Base-by-base conservation (phyloP, 2,888 invertebrate species). In the Toxonevra muliebris region DNA sequence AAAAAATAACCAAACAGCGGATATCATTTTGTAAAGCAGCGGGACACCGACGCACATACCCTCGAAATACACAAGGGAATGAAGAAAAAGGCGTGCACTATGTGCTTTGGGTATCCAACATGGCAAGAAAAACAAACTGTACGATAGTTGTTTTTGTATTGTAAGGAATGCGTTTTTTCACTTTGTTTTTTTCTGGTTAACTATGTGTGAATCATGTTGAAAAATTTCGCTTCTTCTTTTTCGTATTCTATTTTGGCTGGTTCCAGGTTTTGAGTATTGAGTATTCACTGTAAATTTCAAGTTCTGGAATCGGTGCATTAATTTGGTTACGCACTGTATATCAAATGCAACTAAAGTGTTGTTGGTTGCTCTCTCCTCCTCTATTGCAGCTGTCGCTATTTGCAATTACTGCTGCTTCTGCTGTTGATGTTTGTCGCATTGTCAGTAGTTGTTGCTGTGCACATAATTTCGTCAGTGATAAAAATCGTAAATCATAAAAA, bases 331-430 rank as follows among this genome's bases (percentile, higher is more conserved):
- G 7, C 30, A 30, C 30, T 30, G 30, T 30, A 30, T 30, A 30
- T 30, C 7, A 30, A 30, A 30, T 30, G 3, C 7, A 30, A 30
- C 30, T 30, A 30, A 30, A 4, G 30, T 30, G 30, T 30, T 30
- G 30, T 4, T 30, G 30, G 30, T 30, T 7, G 30, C 30, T 30
- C 30, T 30, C 30, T 30, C 30, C 7, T 7, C 7, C 30, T 30
- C 30, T 30, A 30, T 80, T 80, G 79, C 80, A 79, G 77, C 80
- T 79, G 80, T 78, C 77, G 79, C 76, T 74, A 73, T 72, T 48
- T 48, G 13, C 15, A 15, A 13, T 48, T 30, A 40, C 42, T 58
- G 57, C 57, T 65, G 57, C 12, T 59, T 15, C 20, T 54, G 30
- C 17, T 54, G 54, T 19, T 61, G 55, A 17, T 54, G 45, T 63